Evolutionary conservation across 2,888 invertebrate species (phyloP), one percentile per base, ranked within the genome.

Genomic region (Cerceris rybyensis): DNA sequence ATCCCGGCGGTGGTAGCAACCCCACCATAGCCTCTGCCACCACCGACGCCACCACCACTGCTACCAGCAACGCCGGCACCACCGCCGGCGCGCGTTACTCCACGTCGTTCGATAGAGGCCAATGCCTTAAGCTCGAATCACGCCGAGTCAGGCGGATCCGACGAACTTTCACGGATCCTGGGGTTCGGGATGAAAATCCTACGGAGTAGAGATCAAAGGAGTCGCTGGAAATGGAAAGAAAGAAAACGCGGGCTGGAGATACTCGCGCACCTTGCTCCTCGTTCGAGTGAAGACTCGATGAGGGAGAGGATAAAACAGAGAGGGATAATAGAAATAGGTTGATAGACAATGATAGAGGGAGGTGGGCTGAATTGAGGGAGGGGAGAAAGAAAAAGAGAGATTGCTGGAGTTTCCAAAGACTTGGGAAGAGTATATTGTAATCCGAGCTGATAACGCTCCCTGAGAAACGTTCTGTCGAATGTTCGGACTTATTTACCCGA

Each of bases 41-140:
- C 72, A 52, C 43, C 57, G 8, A 57, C 50, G 54, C 46, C 54
- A 9, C 39, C 64, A 52, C 59, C 78, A 42, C 70, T 43, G 16
- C 46, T 52, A n/a, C 41, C 52, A 42, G 17, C 66, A 17, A 16
- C 70, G 50, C 65, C 66, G 9, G 63, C 61, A 59, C 52, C 52
- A 65, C 61, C 75, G 14, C 69, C 57, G 57, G 46, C 69, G 70
- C 58, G 55, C 69, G 77, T 60, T 71, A 71, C 69, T 55, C 16
- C 55, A 11, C 60, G 67, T 41, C 58, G 76, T 82, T 88, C 87
- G 86, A 88, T 87, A 84, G 85, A 83, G 77, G 82, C 78, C 80
- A 84, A 77, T 85, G 83, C 86, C 81, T 86, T 72, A 73, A 83
- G 86, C 81, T 80, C 81, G 82, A 87, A 82, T 85, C 87, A 82